Evolutionary conservation across 2,888 invertebrate species (phyloP).

Genomic region (Cinara cedri): DNA sequence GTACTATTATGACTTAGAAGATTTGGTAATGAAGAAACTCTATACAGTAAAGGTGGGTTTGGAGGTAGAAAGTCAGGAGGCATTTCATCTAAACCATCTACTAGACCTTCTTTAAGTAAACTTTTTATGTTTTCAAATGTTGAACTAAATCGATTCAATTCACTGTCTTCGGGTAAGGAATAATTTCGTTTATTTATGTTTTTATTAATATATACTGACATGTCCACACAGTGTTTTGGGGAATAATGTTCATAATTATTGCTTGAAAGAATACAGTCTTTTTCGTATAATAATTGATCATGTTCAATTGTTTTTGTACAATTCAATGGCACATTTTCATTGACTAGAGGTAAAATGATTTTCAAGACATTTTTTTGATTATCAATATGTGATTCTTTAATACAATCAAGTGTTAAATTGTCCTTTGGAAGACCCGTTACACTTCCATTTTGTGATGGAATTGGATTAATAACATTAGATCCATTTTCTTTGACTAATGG

Average conservation of each 20-base stretch:
- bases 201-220: constrained; percentile 16
- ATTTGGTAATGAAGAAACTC: constrained; percentile 74
- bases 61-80: constrained; percentile 69
- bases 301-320: neutral
- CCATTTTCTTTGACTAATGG: constrained; percentile 3
- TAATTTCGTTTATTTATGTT: constrained; percentile 39
- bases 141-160: constrained; percentile 75
- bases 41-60: constrained; percentile 68
- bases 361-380: constrained; percentile 36
- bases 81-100: constrained; percentile 65
- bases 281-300: constrained; percentile 4
- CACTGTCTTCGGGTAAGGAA: constrained; percentile 61
- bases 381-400: neutral
- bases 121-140: constrained; percentile 80
- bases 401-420: constrained; percentile 11
- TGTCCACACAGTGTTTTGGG: constrained; percentile 10
- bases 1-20: constrained; percentile 62
- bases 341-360: constrained; percentile 55
- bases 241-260: constrained; percentile 20
- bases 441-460: constrained; percentile 27
- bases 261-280: neutral
- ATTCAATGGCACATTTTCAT: constrained; percentile 44
- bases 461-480: neutral
- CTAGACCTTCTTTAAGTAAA: constrained; percentile 73
- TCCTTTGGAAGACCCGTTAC: neutral